Conservation (phyloP, 2,888 invertebrate genomes). For the Baccha elongata region DNA sequence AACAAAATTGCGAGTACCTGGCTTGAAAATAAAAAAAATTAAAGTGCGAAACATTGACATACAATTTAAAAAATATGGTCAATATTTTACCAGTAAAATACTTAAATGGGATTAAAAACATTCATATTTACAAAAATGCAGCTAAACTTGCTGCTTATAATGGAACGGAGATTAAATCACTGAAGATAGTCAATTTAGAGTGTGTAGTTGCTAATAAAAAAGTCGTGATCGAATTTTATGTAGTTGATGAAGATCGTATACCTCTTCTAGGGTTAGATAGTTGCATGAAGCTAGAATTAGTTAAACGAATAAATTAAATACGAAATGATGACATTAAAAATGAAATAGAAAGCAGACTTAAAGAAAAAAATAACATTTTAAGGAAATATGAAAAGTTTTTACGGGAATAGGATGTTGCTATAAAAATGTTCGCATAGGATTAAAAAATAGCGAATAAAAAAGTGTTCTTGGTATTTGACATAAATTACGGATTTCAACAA, state of each 20-base stretch:
- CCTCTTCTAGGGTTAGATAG: neutral
- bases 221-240: neutral
- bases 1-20: neutral
- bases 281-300: neutral
- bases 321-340: neutral
- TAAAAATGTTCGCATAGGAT: neutral
- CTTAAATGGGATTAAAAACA: neutral
- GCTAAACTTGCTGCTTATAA: neutral
- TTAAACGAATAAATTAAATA: neutral
- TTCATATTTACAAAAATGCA: neutral
- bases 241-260: neutral
- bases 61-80: neutral
- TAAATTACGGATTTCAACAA: neutral
- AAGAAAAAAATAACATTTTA: neutral
- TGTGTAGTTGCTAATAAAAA: neutral
- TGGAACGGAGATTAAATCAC: neutral
- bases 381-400: neutral
- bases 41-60: neutral
- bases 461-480: too few species aligned
- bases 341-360: neutral
- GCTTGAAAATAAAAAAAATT: neutral
- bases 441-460: neutral
- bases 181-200: neutral
- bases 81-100: slow-evolving; percentile 4
- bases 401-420: neutral